phyloP scores from a whole-genome alignment of 2,113 vertebrate species.

The Piprites chloris region DNA sequence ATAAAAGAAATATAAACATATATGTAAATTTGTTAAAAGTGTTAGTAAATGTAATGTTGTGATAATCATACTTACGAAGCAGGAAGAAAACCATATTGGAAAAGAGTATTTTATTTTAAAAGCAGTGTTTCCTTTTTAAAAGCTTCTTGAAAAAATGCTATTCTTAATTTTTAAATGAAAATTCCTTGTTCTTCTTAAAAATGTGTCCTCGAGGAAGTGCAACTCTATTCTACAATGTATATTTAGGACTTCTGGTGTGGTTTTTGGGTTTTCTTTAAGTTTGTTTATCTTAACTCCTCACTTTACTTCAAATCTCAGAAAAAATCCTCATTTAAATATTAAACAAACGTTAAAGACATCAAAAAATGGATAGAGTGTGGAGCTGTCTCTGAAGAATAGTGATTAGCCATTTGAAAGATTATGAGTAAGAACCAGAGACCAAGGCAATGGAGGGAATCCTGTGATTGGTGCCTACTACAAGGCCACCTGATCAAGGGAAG shows the following conservation, averaged over 20 bases:
- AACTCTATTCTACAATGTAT: neutral
- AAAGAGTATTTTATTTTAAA: neutral
- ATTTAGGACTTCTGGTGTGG: neutral
- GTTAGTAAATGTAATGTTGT: neutral
- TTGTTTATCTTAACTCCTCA: neutral
- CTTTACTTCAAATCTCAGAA: neutral
- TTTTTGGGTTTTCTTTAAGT: neutral
- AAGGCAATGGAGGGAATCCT: neutral
- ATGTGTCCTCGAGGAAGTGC: neutral
- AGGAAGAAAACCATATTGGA: neutral
- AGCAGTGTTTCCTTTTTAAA: neutral
- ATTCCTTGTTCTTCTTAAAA: neutral
- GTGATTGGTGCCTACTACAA: neutral
- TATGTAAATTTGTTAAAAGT: neutral
- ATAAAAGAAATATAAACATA: neutral
- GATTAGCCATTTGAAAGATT: neutral
- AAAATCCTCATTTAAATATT: neutral
- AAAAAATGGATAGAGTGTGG: neutral
- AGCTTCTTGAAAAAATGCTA: rapidly evolving
- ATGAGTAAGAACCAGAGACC: neutral
- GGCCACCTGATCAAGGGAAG: neutral
- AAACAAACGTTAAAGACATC: neutral
- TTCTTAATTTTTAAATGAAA: neutral
- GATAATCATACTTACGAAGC: neutral
- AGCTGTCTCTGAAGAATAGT: neutral